Conservation (phyloP, 2,797 vertebrate species). For the Lophius americanus region DNA sequence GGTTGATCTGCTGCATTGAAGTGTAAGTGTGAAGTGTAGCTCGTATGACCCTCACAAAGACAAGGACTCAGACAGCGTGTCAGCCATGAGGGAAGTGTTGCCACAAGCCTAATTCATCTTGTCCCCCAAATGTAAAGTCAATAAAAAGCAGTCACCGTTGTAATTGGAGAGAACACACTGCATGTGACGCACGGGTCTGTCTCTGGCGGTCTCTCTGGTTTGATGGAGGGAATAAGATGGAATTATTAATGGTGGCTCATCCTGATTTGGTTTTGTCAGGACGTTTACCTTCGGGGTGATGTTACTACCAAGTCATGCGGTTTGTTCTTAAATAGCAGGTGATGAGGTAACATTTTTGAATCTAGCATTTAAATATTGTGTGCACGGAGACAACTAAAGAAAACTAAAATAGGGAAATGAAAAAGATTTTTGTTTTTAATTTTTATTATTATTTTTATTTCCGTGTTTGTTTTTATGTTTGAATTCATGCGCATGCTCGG, state of each 20-base stretch:
- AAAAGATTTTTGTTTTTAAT: too few species aligned
- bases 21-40: slow-evolving; percentile 47
- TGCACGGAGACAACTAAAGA: not conserved
- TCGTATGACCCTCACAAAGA: slow-evolving; percentile 53
- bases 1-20: slow-evolving; percentile 26
- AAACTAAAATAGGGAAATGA: too few species aligned
- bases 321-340: not conserved
- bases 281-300: not conserved
- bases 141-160: slow-evolving; percentile 50
- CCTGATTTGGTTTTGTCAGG: not conserved
- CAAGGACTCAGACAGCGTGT: slow-evolving; percentile 73
- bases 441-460: too few species aligned
- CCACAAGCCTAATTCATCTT: slow-evolving; percentile 50
- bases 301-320: not conserved
- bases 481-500: too few species aligned
- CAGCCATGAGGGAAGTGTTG: slow-evolving; percentile 73
- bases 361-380: not conserved
- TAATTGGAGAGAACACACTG: slow-evolving; percentile 41
- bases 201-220: slow-evolving; percentile 15
- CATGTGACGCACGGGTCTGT: slow-evolving; percentile 22
- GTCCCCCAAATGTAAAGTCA: slow-evolving; percentile 32
- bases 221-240: too few species aligned
- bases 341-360: not conserved
- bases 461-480: too few species aligned
- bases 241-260: too few species aligned